Evolutionary conservation across 2,797 vertebrate genomes (phyloP).

Genomic region (Pipistrellus kuhlii): DNA sequence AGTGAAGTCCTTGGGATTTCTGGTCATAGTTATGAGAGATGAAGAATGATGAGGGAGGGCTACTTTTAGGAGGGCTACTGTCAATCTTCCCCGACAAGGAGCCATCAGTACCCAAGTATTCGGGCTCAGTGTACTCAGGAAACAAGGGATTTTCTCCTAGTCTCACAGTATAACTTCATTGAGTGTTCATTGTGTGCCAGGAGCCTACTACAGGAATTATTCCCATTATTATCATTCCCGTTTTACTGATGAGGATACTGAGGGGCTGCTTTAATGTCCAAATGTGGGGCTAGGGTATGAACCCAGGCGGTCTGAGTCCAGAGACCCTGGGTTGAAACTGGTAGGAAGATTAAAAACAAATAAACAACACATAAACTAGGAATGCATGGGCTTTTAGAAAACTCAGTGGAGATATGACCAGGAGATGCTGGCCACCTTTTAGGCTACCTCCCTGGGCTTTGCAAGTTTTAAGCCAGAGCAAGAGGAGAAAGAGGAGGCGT

Average conservation of each 20-base stretch:
- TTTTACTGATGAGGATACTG: background rate
- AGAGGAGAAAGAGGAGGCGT: background rate
- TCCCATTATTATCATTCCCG: background rate
- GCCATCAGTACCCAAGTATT: background rate
- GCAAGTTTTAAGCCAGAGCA: background rate
- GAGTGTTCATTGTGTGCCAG: background rate
- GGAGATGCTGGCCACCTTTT: conserved; percentile 10
- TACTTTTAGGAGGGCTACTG: background rate
- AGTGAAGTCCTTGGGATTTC: background rate
- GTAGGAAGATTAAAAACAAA: conserved; percentile 28
- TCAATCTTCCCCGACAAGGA: background rate
- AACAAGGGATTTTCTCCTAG: background rate
- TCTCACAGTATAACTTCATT: background rate
- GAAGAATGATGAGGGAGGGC: background rate
- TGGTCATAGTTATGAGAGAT: background rate
- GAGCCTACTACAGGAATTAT: background rate
- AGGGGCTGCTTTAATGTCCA: background rate
- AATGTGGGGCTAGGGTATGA: background rate
- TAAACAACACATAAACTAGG: background rate
- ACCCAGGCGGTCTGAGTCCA: background rate
- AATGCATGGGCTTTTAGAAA: background rate
- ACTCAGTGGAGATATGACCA: background rate
- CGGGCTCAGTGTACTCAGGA: background rate
- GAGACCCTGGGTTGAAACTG: background rate
- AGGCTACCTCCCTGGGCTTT: background rate